Evolutionary conservation across 2,797 vertebrate species (phyloP).

Genomic region (Anguilla obscura): DNA sequence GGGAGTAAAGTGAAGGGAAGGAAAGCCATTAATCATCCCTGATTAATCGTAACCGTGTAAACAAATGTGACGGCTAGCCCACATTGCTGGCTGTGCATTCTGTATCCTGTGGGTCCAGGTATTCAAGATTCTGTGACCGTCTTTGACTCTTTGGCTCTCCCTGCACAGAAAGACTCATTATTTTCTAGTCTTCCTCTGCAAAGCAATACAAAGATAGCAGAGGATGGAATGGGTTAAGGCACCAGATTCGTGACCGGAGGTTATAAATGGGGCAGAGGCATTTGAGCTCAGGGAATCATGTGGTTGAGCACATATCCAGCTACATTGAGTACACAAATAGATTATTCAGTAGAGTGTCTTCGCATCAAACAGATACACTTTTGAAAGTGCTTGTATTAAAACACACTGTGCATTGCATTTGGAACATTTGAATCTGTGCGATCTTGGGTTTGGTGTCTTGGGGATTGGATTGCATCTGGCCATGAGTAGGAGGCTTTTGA

Average conservation of each 20-base stretch:
- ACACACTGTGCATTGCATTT: background rate
- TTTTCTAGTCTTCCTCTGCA: background rate
- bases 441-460: background rate
- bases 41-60: background rate
- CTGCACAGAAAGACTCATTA: background rate
- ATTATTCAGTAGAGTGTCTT: background rate
- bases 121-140: background rate
- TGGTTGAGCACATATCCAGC: background rate
- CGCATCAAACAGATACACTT: background rate
- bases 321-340: background rate
- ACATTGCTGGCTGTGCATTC: background rate
- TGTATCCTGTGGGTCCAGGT: background rate
- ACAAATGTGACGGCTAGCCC: background rate
- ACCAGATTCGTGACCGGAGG: background rate
- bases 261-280: background rate
- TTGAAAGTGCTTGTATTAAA: background rate
- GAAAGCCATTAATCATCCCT: background rate
- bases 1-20: background rate
- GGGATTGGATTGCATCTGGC: background rate
- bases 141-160: background rate
- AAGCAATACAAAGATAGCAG: background rate
- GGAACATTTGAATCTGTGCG: background rate
- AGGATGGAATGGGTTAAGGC: background rate
- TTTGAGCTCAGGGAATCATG: background rate
- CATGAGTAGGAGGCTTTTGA: background rate